These are phyloP conservation scores for Asobara japonica DNA, from an alignment of 1,140 invertebrate genomes.

Conservation along the genomic window DNA sequence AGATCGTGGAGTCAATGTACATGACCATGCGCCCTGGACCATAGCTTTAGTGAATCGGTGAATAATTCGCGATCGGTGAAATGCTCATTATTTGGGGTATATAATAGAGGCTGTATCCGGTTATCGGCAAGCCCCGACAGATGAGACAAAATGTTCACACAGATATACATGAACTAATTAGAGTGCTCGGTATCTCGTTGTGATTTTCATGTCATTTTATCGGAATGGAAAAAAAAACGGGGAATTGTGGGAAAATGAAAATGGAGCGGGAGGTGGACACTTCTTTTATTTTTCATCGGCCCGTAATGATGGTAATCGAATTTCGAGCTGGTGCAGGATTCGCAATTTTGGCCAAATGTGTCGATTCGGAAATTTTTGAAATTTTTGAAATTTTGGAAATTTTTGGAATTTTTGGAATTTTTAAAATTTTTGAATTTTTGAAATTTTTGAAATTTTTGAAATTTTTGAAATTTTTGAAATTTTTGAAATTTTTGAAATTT, in stretches of 20 bases:
- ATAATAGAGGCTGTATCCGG: neutral
- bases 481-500: too few species aligned
- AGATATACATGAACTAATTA: slow-evolving; percentile 23
- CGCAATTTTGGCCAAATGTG: too few species aligned
- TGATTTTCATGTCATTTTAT: slow-evolving; percentile 2
- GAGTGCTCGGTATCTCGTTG: neutral
- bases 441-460: too few species aligned
- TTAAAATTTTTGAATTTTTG: too few species aligned
- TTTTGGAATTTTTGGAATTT: too few species aligned
- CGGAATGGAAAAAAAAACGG: neutral
- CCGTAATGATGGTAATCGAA: neutral
- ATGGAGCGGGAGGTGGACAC: neutral
- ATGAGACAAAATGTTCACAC: slow-evolving; percentile 18
- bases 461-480: too few species aligned
- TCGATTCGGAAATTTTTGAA: too few species aligned
- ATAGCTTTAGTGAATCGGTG: slow-evolving; percentile 50
- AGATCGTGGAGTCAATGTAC: neutral
- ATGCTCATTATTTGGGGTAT: slow-evolving; percentile 43
- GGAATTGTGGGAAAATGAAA: neutral
- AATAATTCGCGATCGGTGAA: slow-evolving; percentile 49
- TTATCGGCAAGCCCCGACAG: slow-evolving; percentile 17
- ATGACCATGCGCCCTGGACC: neutral
- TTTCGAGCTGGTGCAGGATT: too few species aligned
- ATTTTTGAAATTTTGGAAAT: too few species aligned
- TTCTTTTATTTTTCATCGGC: neutral